These are phyloP conservation scores for Hyles euphorbiae DNA, from an alignment of 1,140 invertebrate species.

Conservation along the genomic window DNA sequence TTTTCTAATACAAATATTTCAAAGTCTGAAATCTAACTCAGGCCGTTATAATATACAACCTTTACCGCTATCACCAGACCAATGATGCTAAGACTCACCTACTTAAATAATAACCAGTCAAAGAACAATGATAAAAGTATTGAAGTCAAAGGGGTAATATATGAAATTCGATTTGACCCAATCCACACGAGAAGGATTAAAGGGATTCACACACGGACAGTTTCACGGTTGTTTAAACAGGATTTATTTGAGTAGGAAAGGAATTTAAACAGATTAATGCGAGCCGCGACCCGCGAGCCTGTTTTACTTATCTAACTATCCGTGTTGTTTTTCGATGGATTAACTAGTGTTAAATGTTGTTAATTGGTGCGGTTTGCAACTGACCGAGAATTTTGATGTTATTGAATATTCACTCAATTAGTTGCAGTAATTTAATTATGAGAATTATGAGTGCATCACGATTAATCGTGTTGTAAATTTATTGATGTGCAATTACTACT, in stretches of 20 bases:
- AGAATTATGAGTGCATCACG: no score
- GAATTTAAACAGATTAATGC: constrained; percentile 41
- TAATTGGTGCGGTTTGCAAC: constrained; percentile 9
- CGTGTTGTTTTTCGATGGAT: constrained; percentile 26
- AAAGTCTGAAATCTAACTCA: no score
- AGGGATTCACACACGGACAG: constrained; percentile 34
- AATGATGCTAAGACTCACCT: no score
- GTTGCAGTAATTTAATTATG: no score
- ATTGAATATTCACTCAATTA: no score
- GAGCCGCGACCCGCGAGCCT: constrained; percentile 18
- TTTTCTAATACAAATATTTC: no score
- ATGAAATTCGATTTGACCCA: constrained; percentile 27
- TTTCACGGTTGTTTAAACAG: constrained; percentile 45
- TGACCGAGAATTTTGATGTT: no score
- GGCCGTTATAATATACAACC: no score
- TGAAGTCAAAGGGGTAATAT: constrained; percentile 22
- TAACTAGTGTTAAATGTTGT: constrained; percentile 21
- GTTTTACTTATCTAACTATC: constrained; percentile 30
- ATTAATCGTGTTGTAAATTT: no score
- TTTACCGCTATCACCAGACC: no score
- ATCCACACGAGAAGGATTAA: constrained; percentile 42
- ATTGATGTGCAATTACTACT: no score
- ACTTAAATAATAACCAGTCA: no score
- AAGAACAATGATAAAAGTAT: background rate
- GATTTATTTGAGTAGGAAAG: constrained; percentile 37